phyloP scores from a whole-genome alignment of 2,113 vertebrate genomes.

The Myrmecophaga tridactyla region DNA sequence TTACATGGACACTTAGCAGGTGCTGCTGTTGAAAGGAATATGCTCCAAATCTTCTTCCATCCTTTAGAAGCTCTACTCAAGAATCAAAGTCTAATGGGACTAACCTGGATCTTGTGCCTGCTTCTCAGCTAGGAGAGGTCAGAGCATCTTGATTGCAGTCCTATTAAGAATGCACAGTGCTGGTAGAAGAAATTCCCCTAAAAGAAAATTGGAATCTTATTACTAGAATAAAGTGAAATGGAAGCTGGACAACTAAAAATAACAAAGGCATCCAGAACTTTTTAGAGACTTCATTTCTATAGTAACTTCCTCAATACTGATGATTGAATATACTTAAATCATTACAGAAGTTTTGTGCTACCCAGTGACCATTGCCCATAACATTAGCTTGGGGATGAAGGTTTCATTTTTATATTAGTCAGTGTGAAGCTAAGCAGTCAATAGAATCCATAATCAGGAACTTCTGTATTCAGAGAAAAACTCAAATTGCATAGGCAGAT shows the following conservation, averaged over 20 bases:
- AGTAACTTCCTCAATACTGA: neutral
- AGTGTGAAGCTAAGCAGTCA: neutral
- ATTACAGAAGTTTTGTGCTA: neutral
- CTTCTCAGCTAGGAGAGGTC: neutral
- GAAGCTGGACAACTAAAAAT: neutral
- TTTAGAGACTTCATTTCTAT: neutral
- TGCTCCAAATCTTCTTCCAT: neutral
- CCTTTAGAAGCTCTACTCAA: neutral
- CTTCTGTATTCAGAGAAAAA: neutral
- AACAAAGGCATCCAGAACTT: neutral
- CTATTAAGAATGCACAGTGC: neutral
- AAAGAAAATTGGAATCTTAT: neutral
- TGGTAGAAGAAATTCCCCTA: neutral
- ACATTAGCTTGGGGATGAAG: neutral
- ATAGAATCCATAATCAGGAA: neutral
- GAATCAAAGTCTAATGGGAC: neutral
- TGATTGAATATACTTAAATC: neutral
- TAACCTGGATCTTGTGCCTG: neutral
- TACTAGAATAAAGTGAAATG: neutral
- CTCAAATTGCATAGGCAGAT: neutral
- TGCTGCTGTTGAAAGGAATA: neutral
- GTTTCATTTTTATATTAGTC: neutral
- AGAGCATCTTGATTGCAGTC: neutral
- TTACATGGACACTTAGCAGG: rapidly evolving
- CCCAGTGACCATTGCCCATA: neutral